Base-by-base conservation (phyloP, 2,113 vertebrate species). In the Rafetus swinhoei region DNA sequence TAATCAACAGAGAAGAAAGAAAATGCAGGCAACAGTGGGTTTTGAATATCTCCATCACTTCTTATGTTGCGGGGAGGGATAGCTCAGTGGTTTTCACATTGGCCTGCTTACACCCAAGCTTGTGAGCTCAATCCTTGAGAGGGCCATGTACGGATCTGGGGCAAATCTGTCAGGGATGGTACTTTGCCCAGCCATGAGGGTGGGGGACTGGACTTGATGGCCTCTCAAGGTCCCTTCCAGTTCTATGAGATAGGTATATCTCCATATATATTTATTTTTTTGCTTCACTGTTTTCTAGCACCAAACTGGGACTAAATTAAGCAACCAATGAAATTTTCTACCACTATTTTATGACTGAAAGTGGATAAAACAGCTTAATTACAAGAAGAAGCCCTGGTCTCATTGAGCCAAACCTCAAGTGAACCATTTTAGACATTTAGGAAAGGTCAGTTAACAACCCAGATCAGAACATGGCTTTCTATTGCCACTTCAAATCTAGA, bases 241-340 rank as follows among this genome's bases (percentile, higher is more conserved):
- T 45, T 45, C 45, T 45, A 45, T 45, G 45, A 45, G 45, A 45
- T 45, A 45, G 45, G 45, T 45, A 45, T 45, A 45, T 45, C 45
- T 45, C 45, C 45, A 45, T 45, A 45, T 45, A 45, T 45, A 45
- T 45, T 45, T 45, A 45, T 72, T 83, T 12, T 84, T 32, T 95
- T 77, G 79, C 39, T 90, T 93, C 32, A 80, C 77, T 65, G 18
- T 82, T 95, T 96, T 88, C 55, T 59, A 25, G 6, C 53, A 35
- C 32, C 65, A 65, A 65, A n/a, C 13, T 16, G 13, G 62, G 15
- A 65, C 32, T 65, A 32, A 29, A 65, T 29, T n/a, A 14, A 65
- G 62, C 32, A 65, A 65, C 32, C 32, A 65, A 27, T 32, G 62
- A 65, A 29, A 16, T 65, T 65, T 65, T 65, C 62, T 65, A 65